phyloP scores from a whole-genome alignment of 1,140 invertebrate genomes.

The Temnothorax curvispinosus region DNA sequence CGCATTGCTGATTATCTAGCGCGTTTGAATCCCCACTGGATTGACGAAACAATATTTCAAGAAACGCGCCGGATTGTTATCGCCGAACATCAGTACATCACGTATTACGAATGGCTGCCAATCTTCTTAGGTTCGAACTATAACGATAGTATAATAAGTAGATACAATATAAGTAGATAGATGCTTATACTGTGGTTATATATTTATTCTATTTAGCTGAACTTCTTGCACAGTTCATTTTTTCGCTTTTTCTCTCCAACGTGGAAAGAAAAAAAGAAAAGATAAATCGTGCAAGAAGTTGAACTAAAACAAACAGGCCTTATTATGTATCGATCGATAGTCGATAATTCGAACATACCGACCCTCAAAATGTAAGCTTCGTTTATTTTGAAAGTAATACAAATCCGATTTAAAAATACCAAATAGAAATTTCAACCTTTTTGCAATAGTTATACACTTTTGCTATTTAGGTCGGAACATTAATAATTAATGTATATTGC shows the following conservation, averaged over 20 bases:
- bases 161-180: no score
- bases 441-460: not conserved
- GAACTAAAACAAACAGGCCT: no score
- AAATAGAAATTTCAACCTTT: not conserved
- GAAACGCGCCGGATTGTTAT: constrained; percentile 93
- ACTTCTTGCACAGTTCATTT: no score
- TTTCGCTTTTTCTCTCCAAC: no score
- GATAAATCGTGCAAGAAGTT: no score
- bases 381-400: not conserved
- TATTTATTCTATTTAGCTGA: no score
- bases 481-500: constrained; percentile 47
- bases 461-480: constrained; percentile 12
- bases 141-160: no score
- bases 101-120: constrained; percentile 95
- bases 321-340: no score
- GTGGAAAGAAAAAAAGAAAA: no score
- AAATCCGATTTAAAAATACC: not conserved
- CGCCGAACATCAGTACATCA: constrained; percentile 93
- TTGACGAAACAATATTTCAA: constrained; percentile 94
- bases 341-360: not conserved
- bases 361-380: not conserved
- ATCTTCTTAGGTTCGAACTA: constrained; percentile 89
- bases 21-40: constrained; percentile 94
- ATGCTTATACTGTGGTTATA: no score
- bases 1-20: constrained; percentile 91